Evolutionary conservation across 2,797 vertebrate species (phyloP).

Genomic region (Tolypeutes matacus): DNA sequence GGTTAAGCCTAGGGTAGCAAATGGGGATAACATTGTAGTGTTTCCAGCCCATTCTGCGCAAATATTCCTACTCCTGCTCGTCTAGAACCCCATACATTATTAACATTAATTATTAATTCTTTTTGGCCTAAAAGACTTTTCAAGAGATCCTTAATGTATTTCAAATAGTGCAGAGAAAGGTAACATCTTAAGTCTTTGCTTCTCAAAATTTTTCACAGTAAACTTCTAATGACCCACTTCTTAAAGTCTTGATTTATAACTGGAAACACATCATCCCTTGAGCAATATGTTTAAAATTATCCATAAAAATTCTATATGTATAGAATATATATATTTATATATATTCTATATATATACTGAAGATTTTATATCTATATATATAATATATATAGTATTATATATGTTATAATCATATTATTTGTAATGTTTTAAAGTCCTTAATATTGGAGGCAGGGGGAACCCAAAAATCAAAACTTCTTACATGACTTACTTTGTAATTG

Average conservation of each 20-base stretch:
- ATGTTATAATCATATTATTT: not conserved
- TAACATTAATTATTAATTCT: not conserved
- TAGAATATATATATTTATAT: too few relatives aligned
- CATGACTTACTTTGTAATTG: not conserved
- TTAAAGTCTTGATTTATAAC: not conserved
- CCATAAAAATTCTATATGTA: not conserved
- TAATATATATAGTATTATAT: not conserved
- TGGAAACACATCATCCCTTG: not conserved
- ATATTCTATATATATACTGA: not conserved
- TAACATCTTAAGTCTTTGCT: not conserved
- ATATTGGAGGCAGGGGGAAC: rapidly evolving
- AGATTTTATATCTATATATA: not conserved
- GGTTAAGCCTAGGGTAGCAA: not conserved
- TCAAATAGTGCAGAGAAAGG: not conserved
- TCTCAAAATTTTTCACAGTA: slow-evolving; percentile 26
- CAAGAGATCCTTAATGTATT: not conserved
- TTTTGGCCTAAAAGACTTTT: not conserved
- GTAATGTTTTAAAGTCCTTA: not conserved
- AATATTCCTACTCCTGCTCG: not conserved
- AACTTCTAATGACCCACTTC: not conserved
- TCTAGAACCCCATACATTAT: not conserved
- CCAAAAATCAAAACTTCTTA: not conserved
- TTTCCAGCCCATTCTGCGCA: not conserved
- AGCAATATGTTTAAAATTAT: not conserved
- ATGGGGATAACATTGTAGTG: not conserved